Percentiles rank a stretch among this genome's conserved stretches.
Evolutionary conservation across 1,140 invertebrate genomes (phyloP).

Genomic region (Calliphora vicina): DNA sequence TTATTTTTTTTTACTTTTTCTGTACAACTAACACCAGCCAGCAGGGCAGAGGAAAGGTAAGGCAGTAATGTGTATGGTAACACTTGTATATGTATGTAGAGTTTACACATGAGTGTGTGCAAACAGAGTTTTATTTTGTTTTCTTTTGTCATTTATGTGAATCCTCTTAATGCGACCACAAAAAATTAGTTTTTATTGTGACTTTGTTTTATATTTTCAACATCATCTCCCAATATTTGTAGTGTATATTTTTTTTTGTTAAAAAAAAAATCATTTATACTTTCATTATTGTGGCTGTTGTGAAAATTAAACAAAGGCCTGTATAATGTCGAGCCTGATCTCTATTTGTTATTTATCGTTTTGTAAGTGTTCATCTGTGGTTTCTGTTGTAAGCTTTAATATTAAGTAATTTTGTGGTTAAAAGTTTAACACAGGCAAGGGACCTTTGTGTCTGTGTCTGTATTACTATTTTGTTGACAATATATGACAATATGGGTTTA

Average conservation of each 20-base stretch:
- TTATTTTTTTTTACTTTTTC: not conserved
- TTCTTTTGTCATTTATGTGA: constrained; percentile 25
- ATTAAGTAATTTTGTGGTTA: constrained; percentile 18
- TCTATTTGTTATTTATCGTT: constrained; percentile 33
- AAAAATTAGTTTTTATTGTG: constrained; percentile 35
- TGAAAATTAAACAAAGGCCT: not conserved
- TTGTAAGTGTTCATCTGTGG: constrained; percentile 18
- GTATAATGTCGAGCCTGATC: not conserved
- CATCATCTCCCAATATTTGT: not conserved
- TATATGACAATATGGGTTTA: not conserved
- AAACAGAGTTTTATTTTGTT: not conserved
- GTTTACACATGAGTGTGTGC: not conserved
- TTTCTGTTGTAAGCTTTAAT: not conserved
- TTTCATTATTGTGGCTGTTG: too few relatives aligned
- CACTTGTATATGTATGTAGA: not conserved
- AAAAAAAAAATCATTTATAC: too few relatives aligned
- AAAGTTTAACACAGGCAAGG: not conserved
- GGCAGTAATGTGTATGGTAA: not conserved
- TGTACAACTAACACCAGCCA: not conserved
- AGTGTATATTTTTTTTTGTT: too few relatives aligned
- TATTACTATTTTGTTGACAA: not conserved
- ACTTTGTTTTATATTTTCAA: constrained; percentile 25
- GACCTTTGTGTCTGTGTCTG: not conserved
- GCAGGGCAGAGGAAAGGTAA: not conserved
- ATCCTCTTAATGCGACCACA: constrained; percentile 34